Percentiles rank a stretch among this genome's conserved stretches.
These are phyloP conservation scores for Thripadectes ignobilis DNA, from an alignment of 2,797 vertebrate species.

Conservation along the genomic window DNA sequence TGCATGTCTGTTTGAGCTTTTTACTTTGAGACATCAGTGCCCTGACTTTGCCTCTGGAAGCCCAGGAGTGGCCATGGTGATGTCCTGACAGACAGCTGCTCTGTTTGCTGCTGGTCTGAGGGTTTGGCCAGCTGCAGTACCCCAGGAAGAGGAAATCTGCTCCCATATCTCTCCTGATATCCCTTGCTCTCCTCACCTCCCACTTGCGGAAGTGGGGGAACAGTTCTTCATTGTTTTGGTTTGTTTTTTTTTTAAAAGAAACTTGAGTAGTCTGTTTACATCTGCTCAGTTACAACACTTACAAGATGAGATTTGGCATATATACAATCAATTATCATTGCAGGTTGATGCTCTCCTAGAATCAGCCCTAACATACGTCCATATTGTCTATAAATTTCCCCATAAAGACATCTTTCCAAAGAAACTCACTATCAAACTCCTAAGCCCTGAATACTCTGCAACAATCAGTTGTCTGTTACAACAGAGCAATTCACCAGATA, in stretches of 20 bases:
- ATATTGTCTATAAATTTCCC: neutral
- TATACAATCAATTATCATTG: neutral
- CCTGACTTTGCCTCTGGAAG: neutral
- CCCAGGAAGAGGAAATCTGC: accelerated
- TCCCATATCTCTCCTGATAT: neutral
- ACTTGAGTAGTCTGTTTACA: neutral
- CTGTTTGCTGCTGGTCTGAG: neutral
- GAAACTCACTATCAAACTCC: neutral
- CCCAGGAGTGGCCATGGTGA: accelerated
- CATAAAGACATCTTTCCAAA: neutral
- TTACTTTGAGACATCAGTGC: neutral
- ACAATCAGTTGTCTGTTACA: neutral
- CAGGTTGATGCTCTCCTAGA: neutral
- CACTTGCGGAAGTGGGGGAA: neutral
- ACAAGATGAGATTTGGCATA: neutral
- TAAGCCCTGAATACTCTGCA: neutral
- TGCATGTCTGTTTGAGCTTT: neutral
- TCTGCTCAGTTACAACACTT: neutral
- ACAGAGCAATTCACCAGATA: neutral
- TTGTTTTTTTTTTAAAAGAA: neutral
- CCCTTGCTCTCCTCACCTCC: neutral
- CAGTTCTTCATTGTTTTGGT: accelerated
- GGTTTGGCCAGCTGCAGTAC: neutral
- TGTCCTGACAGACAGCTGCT: neutral
- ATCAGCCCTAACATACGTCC: neutral